phyloP scores from a whole-genome alignment of 2,113 vertebrate species.

The Morphnarchus princeps region DNA sequence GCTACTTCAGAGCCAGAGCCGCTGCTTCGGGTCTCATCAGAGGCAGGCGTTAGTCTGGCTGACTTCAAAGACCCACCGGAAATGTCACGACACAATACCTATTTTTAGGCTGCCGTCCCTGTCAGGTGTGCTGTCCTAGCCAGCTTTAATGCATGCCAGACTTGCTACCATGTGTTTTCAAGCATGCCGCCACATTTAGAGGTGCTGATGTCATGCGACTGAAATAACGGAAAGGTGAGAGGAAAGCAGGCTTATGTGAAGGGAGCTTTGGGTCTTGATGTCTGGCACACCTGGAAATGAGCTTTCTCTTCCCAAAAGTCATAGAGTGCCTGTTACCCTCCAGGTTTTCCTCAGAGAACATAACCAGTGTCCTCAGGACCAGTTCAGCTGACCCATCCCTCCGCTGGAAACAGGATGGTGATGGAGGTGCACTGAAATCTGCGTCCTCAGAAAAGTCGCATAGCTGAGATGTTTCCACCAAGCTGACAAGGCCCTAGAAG shows the following conservation, averaged over 20 bases:
- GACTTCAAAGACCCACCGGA: background rate
- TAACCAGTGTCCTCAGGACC: background rate
- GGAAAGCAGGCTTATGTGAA: background rate
- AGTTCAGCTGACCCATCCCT: background rate
- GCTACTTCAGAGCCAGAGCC: background rate
- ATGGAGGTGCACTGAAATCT: background rate
- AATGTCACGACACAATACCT: background rate
- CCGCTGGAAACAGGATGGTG: background rate
- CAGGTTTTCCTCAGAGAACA: background rate
- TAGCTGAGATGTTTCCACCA: background rate
- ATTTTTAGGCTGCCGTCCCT: background rate
- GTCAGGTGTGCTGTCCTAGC: background rate
- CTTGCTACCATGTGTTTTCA: background rate
- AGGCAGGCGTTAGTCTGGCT: background rate
- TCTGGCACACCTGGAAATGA: background rate
- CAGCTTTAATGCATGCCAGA: background rate
- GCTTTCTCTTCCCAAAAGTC: background rate
- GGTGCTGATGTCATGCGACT: background rate
- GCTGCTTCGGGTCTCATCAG: background rate
- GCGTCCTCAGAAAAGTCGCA: background rate
- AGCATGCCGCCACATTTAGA: background rate
- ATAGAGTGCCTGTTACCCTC: background rate
- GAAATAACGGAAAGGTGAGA: background rate
- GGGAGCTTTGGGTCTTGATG: background rate
- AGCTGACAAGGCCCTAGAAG: background rate